Base-by-base conservation (phyloP, 1,140 invertebrate species). In the Lepidotrigona ventralis region DNA sequence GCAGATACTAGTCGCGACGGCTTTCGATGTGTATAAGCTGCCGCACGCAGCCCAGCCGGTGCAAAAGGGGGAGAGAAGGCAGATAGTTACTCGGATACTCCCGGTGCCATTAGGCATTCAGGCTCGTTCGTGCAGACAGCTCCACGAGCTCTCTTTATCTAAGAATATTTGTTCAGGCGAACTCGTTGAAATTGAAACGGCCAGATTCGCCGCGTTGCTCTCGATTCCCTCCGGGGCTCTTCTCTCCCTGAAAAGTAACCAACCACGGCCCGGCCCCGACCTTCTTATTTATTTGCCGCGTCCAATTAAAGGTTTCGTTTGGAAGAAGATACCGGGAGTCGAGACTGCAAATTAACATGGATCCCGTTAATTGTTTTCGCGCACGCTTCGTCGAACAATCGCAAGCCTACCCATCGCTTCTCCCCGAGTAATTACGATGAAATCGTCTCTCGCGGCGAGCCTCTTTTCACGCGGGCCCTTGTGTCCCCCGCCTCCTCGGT, bases 111-210 rank as follows among this genome's bases (percentile, higher is more conserved):
- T 83, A 85, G 84, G 84, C 81, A 83, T 86, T 86, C 85, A 83
- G 75, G 81, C 77, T 85, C 84, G 84, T 78, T 83, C 76, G 76
- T 77, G 86, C 84, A 73, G 84, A 85, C 86, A 66, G 81, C 56
- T 82, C 78, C 26, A 17, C 12, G 74, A 81, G 76, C 84, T 88
- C 86, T 88, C 88, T 89, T 89, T 90, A 88, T 88, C 83, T 85
- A 90, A 89, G 88, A 89, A 89, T 90, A 89, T 90, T 90, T 90
- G 86, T 88, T 90, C 88, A 90, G 83, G 87, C 82, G 82, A 87
- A 88, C 85, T 86, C 84, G 80, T 79, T 83, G 87, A 89, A 87
- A 90, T 89, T 90, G 87, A 89, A 90, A 89, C 84, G 76, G 83
- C 82, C 80, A 83, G 85, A 87, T 89, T 89, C 88, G 79, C 39